phyloP scores from a whole-genome alignment of 1,140 invertebrate species.

The Chionoecetes opilio region DNA sequence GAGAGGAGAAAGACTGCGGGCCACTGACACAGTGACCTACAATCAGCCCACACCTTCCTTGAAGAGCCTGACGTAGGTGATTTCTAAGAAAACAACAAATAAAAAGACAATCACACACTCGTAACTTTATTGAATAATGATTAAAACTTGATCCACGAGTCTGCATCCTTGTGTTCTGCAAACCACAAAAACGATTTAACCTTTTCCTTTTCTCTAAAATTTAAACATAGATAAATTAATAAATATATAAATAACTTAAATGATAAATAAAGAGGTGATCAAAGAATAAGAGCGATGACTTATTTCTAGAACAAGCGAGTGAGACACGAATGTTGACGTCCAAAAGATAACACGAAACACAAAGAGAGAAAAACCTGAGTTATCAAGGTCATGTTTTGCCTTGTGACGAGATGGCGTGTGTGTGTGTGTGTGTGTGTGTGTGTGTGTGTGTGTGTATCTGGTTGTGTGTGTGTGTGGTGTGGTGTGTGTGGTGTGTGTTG shows the following conservation, averaged over 20 bases:
- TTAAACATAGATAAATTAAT: background rate
- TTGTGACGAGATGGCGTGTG: background rate
- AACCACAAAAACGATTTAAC: too few relatives aligned
- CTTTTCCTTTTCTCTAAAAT: too few relatives aligned
- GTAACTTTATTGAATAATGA: too few relatives aligned
- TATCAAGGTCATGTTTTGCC: slow-evolving; percentile 36
- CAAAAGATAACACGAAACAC: background rate
- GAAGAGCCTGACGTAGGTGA: too few relatives aligned
- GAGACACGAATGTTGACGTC: background rate
- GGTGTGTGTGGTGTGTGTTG: too few relatives aligned
- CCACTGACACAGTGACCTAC: too few relatives aligned
- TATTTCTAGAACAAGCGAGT: background rate
- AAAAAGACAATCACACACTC: too few relatives aligned
- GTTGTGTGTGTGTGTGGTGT: background rate
- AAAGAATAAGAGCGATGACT: background rate
- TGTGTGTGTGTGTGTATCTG: background rate
- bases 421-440: background rate
- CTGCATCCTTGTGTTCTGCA: too few relatives aligned
- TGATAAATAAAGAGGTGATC: background rate
- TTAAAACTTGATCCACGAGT: too few relatives aligned
- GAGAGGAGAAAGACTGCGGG: too few relatives aligned
- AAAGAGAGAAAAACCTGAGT: slow-evolving; percentile 39
- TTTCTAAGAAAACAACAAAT: too few relatives aligned
- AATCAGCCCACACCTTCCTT: too few relatives aligned
- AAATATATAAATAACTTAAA: slow-evolving; percentile 37